A percentile compares a stretch with the other conserved stretches of the same genome.
These are phyloP conservation scores for Blera fallax DNA, from an alignment of 2,888 invertebrate species.

Conservation along the genomic window DNA sequence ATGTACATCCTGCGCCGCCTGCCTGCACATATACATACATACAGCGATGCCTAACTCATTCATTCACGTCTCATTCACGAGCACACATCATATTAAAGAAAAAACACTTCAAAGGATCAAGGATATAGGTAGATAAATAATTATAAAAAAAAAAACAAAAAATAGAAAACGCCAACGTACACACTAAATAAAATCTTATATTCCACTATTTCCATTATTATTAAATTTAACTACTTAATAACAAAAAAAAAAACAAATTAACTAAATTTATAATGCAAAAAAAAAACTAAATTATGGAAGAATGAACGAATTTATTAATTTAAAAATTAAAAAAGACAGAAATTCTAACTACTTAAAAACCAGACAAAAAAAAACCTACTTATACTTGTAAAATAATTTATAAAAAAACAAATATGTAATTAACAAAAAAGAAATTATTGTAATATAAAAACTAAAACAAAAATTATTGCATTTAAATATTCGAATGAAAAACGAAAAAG, in stretches of 20 bases:
- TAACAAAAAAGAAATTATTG: conserved; percentile 40
- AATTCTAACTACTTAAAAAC: conserved; percentile 56
- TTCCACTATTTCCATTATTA: conserved; percentile 71
- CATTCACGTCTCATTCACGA: conserved; percentile 21
- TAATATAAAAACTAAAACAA: conserved; percentile 47
- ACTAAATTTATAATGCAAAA: conserved; percentile 52
- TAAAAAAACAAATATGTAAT: conserved; percentile 41
- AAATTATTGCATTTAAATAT: conserved; percentile 64
- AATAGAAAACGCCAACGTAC: conserved; percentile 48
- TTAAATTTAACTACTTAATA: conserved; percentile 56
- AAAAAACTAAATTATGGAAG: conserved; percentile 50
- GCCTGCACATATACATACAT: not conserved
- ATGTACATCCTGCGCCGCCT: not conserved
- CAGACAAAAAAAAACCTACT: conserved; percentile 36
- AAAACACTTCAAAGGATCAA: conserved; percentile 68
- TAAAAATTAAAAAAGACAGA: conserved; percentile 60
- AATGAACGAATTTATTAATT: conserved; percentile 73
- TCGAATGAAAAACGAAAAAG: conserved; percentile 26
- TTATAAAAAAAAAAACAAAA: conserved; percentile 16
- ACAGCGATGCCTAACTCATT: not conserved
- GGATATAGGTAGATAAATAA: conserved; percentile 42
- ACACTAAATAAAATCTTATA: conserved; percentile 59
- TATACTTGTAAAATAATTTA: conserved; percentile 68
- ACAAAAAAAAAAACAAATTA: too few species aligned
- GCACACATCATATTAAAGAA: not conserved